Percentiles rank a stretch among this genome's conserved stretches.
phyloP scores from a whole-genome alignment of 2,888 invertebrate genomes.

The Andrena flavipes region DNA sequence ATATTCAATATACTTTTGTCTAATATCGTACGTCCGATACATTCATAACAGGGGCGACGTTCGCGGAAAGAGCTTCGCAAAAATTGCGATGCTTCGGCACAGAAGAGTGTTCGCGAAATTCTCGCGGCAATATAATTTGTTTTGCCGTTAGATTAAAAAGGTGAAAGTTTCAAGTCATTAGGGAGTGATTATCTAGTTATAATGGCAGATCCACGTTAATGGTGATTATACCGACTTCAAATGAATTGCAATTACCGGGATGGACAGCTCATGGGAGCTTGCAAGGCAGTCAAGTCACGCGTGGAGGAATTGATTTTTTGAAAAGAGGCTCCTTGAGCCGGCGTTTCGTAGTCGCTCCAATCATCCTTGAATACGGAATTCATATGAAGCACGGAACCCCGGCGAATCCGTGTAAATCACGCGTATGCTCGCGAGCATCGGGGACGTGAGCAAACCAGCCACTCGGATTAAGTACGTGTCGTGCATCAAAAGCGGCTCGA shows the following conservation, averaged over 20 bases:
- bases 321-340: neutral
- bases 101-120: too few relatives aligned
- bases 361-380: constrained; percentile 11
- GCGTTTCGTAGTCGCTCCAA: neutral
- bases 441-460: neutral
- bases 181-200: too few relatives aligned
- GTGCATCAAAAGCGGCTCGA: constrained; percentile 17
- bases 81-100: too few relatives aligned
- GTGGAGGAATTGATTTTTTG: neutral
- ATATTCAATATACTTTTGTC: too few relatives aligned
- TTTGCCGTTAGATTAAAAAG: too few relatives aligned
- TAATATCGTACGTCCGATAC: too few relatives aligned
- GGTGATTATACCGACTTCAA: too few relatives aligned
- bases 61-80: too few relatives aligned
- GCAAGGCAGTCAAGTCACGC: neutral
- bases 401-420: constrained; percentile 6
- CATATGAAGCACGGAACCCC: neutral
- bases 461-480: neutral
- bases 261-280: neutral
- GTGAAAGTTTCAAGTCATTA: too few relatives aligned
- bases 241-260: neutral
- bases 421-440: neutral
- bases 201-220: neutral
- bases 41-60: too few relatives aligned
- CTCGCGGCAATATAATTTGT: too few relatives aligned